Evolutionary conservation across 2,888 invertebrate genomes (phyloP), one percentile per base, ranked within the genome.

Genomic region (Cheilosia vulpina): DNA sequence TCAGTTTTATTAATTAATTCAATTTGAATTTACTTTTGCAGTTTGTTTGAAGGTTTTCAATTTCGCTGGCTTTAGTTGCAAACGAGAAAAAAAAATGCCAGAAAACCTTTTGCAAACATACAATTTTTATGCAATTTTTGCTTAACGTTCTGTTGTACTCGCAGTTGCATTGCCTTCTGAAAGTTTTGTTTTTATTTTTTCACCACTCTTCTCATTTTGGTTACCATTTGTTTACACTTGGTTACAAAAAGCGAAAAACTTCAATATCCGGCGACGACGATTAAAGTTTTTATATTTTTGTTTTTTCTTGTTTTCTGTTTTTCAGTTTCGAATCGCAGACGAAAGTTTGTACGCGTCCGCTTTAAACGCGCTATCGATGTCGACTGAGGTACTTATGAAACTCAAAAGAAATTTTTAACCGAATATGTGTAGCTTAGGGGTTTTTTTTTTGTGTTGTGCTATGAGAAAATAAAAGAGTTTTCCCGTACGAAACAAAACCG

Each of bases 301-400:
- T 53, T 55, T 52, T 66, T 31, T 9, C 0, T 9, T 31, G 2
- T 31, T 19, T 66, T 62, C 31, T 55, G 53, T 47, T 31, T 38
- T 11, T 71, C 19, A 34, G 17, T 63, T 69, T 58, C 34, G 34
- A 71, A 38, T 43, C 55, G 43, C 65, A 76, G 65, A 76, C 71
- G 43, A 81, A 77, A 62, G 11, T 84, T 60, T 66, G 21, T 60
- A 85, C 76, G 81, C 85, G 85, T 81, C 85, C 85, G 81, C 66
- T 53, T 85, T 85, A 57, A 81, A 71, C 81, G 85, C 85, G 85
- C 62, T 85, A 71, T 81, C 76, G 85, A 81, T 77, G 81, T 81
- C 85, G 85, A 85, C 85, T 85, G 85, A 85, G 81, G 76, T 81
- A 85, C 81, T 85, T 81, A 81, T 81, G 81, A 81, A 81, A 85